These are phyloP conservation scores for Cebus imitator DNA, from an alignment of 2,113 vertebrate species.

Conservation along the genomic window DNA sequence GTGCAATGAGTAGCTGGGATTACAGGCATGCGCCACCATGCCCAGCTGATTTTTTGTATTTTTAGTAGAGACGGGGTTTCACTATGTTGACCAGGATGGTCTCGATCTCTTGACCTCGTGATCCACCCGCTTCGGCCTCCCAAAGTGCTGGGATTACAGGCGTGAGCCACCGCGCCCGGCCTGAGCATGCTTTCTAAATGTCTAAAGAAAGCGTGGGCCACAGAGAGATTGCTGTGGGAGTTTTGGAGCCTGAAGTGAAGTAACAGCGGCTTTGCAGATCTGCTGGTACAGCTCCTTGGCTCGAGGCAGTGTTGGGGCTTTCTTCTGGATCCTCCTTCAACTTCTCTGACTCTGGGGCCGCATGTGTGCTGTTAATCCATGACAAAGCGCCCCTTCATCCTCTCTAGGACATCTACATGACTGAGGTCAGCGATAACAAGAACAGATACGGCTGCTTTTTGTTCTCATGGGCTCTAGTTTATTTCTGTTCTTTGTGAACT, in stretches of 20 bases:
- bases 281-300: not conserved
- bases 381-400: accelerated
- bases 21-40: too few species aligned
- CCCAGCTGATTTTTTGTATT: too few species aligned
- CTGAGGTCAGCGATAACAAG: not conserved
- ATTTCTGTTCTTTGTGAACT: not conserved
- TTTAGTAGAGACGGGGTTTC: too few species aligned
- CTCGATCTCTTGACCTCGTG: too few species aligned
- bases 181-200: not conserved
- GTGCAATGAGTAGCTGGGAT: too few species aligned
- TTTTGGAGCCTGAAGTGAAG: not conserved
- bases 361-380: not conserved
- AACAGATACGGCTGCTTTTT: not conserved
- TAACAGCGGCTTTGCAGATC: not conserved
- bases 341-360: not conserved
- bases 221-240: not conserved
- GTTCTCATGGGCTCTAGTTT: not conserved
- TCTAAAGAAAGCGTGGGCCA: not conserved
- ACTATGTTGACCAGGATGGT: too few species aligned
- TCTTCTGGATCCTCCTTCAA: not conserved
- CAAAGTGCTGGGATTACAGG: too few species aligned
- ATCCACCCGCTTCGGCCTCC: too few species aligned
- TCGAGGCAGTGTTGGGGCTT: not conserved
- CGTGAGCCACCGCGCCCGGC: too few species aligned
- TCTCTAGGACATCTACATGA: not conserved